Base-by-base conservation (phyloP, 2,113 vertebrate species). In the Aramus guarauna region DNA sequence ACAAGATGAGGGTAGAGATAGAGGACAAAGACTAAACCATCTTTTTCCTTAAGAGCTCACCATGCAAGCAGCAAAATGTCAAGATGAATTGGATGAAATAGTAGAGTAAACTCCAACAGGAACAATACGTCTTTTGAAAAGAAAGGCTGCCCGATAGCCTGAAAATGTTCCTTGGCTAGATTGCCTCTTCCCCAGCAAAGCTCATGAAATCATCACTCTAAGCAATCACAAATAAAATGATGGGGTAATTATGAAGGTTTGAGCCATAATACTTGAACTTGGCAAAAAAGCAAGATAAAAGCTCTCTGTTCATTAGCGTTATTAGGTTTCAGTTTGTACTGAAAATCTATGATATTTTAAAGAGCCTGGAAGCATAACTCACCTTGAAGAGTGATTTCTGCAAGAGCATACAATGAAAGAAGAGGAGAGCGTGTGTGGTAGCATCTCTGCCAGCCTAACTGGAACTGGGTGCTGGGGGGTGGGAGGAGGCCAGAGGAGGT, bases 281-380 rank as follows among this genome's bases (percentile, higher is more conserved):
- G 93, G 78, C 39, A 90, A 94, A 93, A 96, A 96, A 78, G 37
- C 47, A 82, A 93, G 68, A 96, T 83, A 92, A 93, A 94, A 97
- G 72, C 58, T 71, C 72, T 92, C 80, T 92, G 76, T 80, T 96
- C 87, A 87, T 93, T 91, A 82, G 56, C 19, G 22, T 79, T 97
- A 94, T 88, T 90, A 95, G 55, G 50, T 76, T 94, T 94, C 62
- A 22, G 36, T 77, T 85, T 85, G 66, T 81, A 79, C 80, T 72
- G 88, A 94, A 97, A 96, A 95, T 88, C 73, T 85, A 74, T 75
- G 85, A 82, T 89, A 80, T 88, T 96, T 97, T 92, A 95, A 90
- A 79, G 82, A 87, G 67, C 30, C 69, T 85, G 48, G 83, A 45
- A 85, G 32, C 63, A 89, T 71, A 96, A 92, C 52, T 85, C 55